Evolutionary conservation across 2,113 vertebrate species (phyloP).

Genomic region (Perca schrenkii): DNA sequence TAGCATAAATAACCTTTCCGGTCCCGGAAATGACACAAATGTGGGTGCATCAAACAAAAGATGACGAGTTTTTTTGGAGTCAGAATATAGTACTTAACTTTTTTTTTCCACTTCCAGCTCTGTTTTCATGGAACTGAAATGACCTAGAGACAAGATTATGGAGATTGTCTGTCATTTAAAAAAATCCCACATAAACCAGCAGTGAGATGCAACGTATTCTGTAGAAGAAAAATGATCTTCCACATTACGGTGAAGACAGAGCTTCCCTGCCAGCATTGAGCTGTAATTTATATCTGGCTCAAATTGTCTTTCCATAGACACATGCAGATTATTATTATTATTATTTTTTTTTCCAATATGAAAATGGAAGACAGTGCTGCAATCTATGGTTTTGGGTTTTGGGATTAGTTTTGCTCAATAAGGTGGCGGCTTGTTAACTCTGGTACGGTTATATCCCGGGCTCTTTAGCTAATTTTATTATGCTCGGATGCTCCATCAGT

Average conservation of each 20-base stretch:
- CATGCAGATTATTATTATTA: conserved; percentile 1
- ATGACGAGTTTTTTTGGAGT: not conserved
- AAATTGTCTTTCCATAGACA: not conserved
- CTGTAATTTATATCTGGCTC: conserved; percentile 49
- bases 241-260: conserved; percentile 4
- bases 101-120: not conserved
- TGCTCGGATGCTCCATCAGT: not conserved
- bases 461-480: not conserved
- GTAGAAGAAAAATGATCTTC: conserved; percentile 37
- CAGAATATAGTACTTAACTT: conserved; percentile 9
- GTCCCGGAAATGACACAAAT: not conserved
- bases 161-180: conserved; percentile 23
- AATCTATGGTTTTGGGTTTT: conserved; percentile 36
- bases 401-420: conserved; percentile 1
- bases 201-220: conserved; percentile 21
- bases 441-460: too few relatives aligned
- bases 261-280: conserved; percentile 13
- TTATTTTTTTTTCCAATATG: conserved; percentile 37
- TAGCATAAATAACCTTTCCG: not conserved
- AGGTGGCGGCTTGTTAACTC: conserved; percentile 2
- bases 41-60: not conserved
- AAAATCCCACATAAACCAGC: conserved; percentile 22
- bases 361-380: conserved; percentile 1
- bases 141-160: not conserved
- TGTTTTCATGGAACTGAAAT: conserved; percentile 18